A percentile compares a stretch with the other conserved stretches of the same genome.
These are phyloP conservation scores for Dendropsophus ebraccatus DNA, from an alignment of 2,113 vertebrate genomes.

Conservation along the genomic window DNA sequence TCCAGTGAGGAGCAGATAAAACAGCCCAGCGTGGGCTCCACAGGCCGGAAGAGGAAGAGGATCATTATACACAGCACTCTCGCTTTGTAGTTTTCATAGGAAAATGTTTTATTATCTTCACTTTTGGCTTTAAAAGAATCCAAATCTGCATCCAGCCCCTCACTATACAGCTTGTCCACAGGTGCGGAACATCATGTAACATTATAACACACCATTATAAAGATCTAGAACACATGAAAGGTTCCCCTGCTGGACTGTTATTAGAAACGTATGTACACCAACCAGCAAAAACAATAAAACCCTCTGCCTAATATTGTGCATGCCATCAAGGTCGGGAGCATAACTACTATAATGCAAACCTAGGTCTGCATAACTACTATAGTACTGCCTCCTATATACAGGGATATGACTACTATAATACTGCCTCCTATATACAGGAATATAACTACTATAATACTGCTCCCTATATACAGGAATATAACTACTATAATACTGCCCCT, in stretches of 20 bases:
- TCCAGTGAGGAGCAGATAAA: background rate
- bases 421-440: no score
- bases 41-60: background rate
- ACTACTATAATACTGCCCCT: no score
- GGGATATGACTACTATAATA: no score
- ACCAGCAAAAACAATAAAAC: no score
- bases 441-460: no score
- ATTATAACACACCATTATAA: background rate
- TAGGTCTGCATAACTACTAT: no score
- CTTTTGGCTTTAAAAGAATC: slow-evolving; percentile 9
- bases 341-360: no score
- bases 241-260: background rate
- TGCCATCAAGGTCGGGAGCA: no score
- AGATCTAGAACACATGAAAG: background rate
- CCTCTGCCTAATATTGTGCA: no score
- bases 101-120: background rate
- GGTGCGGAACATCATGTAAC: background rate
- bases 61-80: background rate
- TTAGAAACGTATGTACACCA: background rate
- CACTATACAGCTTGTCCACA: background rate
- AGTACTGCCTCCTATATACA: no score
- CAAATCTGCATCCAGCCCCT: background rate
- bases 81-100: background rate
- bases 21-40: background rate
- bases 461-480: no score